Base-by-base conservation (phyloP, 2,113 vertebrate species). In the Thunnus thynnus region DNA sequence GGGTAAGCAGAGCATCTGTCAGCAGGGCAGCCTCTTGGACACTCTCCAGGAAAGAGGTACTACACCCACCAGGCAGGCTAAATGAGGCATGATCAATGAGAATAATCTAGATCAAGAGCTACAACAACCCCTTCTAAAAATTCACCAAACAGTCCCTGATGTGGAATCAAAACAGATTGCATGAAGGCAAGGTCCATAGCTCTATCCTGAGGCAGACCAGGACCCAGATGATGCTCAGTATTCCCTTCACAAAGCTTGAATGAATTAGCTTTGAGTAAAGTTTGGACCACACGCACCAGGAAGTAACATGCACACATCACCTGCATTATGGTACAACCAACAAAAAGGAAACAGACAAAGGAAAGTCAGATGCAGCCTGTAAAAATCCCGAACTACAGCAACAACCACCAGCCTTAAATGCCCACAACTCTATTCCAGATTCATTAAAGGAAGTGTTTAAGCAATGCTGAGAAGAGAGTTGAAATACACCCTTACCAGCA, bases 401-500 rank as follows among this genome's bases (percentile, higher is more conserved):
- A 22, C 22, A 72, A 63, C 54, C 62, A 56, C 8, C 44, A 80
- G 62, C 58, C 41, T 60, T 1, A 48, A 52, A 73, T 20, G 58
- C 27, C 55, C 52, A 1, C 4, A 71, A 69, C 65, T 86, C 71
- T 25, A 56, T 36, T 30, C 61, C 75, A 71, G 61, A 79, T 61
- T 83, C 74, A 73, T 81, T 9, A 72, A 61, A 72, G 63, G 78
- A 90, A 70, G 72, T 72, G 76, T 82, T 80, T 71, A 76, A 85
- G 66, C 76, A 69, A 80, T 51, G 81, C 83, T 57, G 62, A 76
- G 80, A 76, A 72, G 77, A 89, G 64, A 88, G 72, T 83, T 85
- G 60, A 86, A 93, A 94, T 71, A 74, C 72, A 78, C 67, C 88
- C 95, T 95, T 95, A 94, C 95, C 94, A 88, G 90, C 84, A 71